Conservation (phyloP, 2,113 vertebrate genomes). For the Brachionichthys hirsutus region DNA sequence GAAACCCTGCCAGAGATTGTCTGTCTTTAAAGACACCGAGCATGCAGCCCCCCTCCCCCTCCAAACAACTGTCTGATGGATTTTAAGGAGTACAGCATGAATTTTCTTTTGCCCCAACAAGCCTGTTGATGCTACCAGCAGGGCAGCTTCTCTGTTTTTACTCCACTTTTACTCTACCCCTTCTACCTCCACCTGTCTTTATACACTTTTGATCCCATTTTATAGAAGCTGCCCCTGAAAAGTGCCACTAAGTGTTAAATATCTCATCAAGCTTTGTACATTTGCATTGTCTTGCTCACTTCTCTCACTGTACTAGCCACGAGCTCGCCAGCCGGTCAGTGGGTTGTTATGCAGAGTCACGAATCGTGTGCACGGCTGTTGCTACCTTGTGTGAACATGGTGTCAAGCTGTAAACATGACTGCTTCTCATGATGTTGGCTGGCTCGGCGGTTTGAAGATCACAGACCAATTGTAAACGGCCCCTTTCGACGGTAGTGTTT, state of each 20-base stretch:
- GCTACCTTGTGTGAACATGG: slow-evolving; percentile 21
- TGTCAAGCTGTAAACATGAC: slow-evolving; percentile 15
- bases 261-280: slow-evolving; percentile 58
- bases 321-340: slow-evolving; percentile 25
- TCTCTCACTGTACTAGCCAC: slow-evolving; percentile 41
- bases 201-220: slow-evolving; percentile 20
- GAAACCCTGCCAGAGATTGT: slow-evolving; percentile 22
- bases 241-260: slow-evolving; percentile 61
- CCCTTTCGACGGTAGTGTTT: neutral
- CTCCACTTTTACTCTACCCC: slow-evolving; percentile 47
- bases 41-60: slow-evolving; percentile 26
- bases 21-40: slow-evolving; percentile 32
- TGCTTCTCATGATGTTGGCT: slow-evolving; percentile 28
- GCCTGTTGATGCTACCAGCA: slow-evolving; percentile 28
- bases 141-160: slow-evolving; percentile 39
- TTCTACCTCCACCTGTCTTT: slow-evolving; percentile 63
- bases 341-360: slow-evolving; percentile 32
- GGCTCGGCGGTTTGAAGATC: slow-evolving; percentile 12
- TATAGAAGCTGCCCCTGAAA: slow-evolving; percentile 15
- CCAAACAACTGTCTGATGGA: slow-evolving; percentile 22
- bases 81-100: slow-evolving; percentile 10
- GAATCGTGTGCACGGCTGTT: slow-evolving; percentile 9
- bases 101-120: slow-evolving; percentile 25
- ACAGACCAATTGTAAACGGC: neutral
- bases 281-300: slow-evolving; percentile 43